Evolutionary conservation across 2,888 invertebrate species (phyloP), one percentile per base, ranked within the genome.

Genomic region (Drosophila anceps): DNA sequence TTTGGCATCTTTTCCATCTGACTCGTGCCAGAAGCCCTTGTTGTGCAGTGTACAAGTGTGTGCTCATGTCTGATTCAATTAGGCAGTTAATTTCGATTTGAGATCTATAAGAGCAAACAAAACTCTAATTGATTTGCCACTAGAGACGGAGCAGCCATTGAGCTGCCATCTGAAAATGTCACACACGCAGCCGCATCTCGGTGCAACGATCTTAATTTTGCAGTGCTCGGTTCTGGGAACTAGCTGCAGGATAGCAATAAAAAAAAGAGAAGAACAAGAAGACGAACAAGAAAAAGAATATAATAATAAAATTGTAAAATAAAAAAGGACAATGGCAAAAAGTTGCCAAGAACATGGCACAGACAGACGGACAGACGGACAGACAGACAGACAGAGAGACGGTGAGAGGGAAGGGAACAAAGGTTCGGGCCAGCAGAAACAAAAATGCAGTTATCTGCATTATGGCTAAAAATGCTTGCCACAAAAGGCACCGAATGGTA

Each of bases 361-460:
- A 48, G 29, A 48, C 48, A 7, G n/a, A 20, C 37, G n/a, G 37
- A n/a, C 13, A 35, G 13, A 35, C 4, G 1, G 41, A 39, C 18
- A 2, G 48, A 29, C 5, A 31, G 57, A 46, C 15, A 4, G 46
- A 7, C 3, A 9, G 46, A 24, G 24, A 5, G 48, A 50, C 18
- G 3, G 50, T 10, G n/a, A 10, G 48, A 27, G 35, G 41, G 57
- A 31, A 41, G 53, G 54, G 69, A 79, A 79, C 79, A 80, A 79
- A 50, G 62, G 51, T 20, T 39, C 69, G 54, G 54, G 54, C 39
- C 46, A 66, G 75, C 75, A 65, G 69, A 73, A 60, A 81, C 75
- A 76, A 81, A 50, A 88, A 86, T 86, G 82, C 82, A 86, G 78
- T 86, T 85, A 88, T 84, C 85, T 87, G 69, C 73, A 76, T 73